Evolutionary conservation across 2,888 invertebrate species (phyloP), one percentile per base, ranked within the genome.

Genomic region (Anticlea derivata): DNA sequence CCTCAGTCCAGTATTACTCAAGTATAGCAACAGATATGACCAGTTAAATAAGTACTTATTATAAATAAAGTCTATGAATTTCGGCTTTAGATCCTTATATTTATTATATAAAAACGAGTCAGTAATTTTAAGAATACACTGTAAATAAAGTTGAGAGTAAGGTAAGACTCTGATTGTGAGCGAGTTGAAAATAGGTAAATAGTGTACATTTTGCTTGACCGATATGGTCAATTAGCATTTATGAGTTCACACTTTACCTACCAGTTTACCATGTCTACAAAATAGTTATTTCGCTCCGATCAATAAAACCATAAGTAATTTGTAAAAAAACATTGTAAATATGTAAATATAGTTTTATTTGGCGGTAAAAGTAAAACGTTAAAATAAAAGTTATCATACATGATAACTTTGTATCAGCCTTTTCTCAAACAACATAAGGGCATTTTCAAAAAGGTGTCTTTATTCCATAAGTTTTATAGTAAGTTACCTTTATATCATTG

Each of bases 51-150:
- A 17, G 33, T 20, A 38, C 26, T 76, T 52, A 30, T 12, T 31
- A 43, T 30, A 44, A 46, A 47, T 39, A 40, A 43, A 45, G 10
- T 44, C 48, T 34, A 47, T 55, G 39, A 58, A 50, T 74, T 72
- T 82, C 78, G 80, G 83, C 81, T 83, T 83, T 83, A 82, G 80
- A 56, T 41, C 34, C 57, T 61, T 65, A 63, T 70, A 70, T 73
- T 69, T 69, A 71, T 68, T 64, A 66, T 68, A 67, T 66, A 57
- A 73, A 72, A 88, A 85, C 83, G 76, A 89, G 89, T 89, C 89
- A 89, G 74, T 89, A 88, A 78, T 80, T 78, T 71, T 87, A 86
- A 87, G 86, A 63, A 63, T 66, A 66, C 38, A 56, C 52, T 67
- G 66, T 68, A 68, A 37, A 30, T 30, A 11, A 23, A 4, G 43